Conservation (phyloP, 2,797 vertebrate species). For the Scolopax bukidnonensis region DNA sequence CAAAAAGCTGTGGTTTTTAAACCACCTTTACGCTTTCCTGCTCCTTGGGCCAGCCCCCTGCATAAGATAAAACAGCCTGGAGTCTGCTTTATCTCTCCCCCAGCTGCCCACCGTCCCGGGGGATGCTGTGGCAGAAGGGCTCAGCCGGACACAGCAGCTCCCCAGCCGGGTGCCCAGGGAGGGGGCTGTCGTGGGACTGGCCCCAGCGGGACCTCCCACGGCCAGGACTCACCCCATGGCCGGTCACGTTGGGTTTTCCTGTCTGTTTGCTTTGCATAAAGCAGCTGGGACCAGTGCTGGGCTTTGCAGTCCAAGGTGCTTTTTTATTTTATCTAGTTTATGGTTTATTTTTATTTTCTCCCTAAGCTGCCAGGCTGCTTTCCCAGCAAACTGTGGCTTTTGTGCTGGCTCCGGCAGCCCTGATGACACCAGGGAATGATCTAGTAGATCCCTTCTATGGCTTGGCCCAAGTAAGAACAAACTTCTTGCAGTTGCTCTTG, state of each 20-base stretch:
- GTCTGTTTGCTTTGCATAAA: not conserved
- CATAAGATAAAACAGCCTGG: not conserved
- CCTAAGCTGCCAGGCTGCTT: not conserved
- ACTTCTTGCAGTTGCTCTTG: not conserved
- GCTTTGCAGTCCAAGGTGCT: not conserved
- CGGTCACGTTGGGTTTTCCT: not conserved
- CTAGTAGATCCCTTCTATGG: not conserved
- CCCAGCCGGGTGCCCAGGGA: not conserved
- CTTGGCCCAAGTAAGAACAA: not conserved
- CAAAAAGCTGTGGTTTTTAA: constrained; percentile 13
- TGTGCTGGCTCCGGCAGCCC: not conserved
- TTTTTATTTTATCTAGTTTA: not conserved
- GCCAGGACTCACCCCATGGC: not conserved
- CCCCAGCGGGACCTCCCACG: accelerated
- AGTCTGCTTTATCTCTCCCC: constrained; percentile 40
- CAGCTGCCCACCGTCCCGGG: not conserved
- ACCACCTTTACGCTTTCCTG: constrained; percentile 47
- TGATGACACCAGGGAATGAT: not conserved
- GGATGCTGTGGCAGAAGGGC: not conserved
- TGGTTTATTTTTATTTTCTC: not conserved
- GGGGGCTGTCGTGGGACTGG: not conserved
- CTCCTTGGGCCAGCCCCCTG: not conserved
- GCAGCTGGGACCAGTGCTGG: not conserved
- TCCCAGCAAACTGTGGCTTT: not conserved
- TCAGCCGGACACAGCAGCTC: not conserved